Base-by-base conservation (phyloP, 1,140 invertebrate species). In the Drosophila sechellia region DNA sequence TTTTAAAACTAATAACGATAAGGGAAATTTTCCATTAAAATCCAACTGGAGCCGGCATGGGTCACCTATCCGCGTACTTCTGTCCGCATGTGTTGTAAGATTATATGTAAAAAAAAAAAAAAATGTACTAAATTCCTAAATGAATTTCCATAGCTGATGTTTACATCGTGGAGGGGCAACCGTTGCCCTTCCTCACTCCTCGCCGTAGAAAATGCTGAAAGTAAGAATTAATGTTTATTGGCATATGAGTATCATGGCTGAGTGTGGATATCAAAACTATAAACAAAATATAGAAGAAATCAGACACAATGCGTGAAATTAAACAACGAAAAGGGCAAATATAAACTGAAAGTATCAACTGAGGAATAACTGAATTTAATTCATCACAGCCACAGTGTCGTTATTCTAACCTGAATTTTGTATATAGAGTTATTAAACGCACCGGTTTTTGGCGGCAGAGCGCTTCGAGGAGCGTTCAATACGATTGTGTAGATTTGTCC, bases 381-480 rank as follows among this genome's bases (percentile, higher is more conserved):
- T 20, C 49, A 20, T 35, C 35, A 20, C 4, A 20, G 10, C 10
- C 35, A 17, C 17, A 17, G 49, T 52, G 49, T 6, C 49, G 13
- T 34, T 52, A 52, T 52, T 52, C 49, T 52, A 35, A 52, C 49
- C 49, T 52, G 20, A 52, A 52, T 34, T 40, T 42, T 52, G 35
- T 52, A 17, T 57, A 45, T 37, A 57, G 43, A 48, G 34, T 37
- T n/a, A 17, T 8, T 43, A 37, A 34, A 37, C 69, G 65, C 75
- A 91, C 90, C 90, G 77, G 68, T 91, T 81, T 39, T 86, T 91
- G 35, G 90, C 75, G 8, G 77, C 73, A 1, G 86, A 34, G 4
- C 90, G 87, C 31, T 92, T 91, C 0, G 90, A 92, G 12, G 81
- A 86, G 13, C 90, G 90, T 15, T 76, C 90, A 5, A 91, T 91